phyloP scores from a whole-genome alignment of 2,888 invertebrate genomes.

The Ichneumon xanthorius region DNA sequence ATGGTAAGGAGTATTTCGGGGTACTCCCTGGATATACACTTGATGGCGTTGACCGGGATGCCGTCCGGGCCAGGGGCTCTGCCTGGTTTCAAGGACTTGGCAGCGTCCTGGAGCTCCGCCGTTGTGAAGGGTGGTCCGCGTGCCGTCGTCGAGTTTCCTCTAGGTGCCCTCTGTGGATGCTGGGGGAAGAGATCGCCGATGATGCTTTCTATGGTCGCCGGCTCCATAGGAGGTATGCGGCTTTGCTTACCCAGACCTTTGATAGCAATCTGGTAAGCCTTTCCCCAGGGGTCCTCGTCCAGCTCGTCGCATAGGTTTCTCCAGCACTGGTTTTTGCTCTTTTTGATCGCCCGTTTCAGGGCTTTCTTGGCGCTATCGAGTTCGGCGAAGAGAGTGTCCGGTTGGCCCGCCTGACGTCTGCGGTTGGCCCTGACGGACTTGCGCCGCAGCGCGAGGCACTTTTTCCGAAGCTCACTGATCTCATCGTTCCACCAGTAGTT shows the following conservation, averaged over 20 bases:
- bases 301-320: constrained; percentile 36
- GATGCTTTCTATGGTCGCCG: constrained; percentile 24
- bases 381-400: constrained; percentile 11
- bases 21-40: constrained; percentile 26
- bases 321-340: constrained; percentile 26
- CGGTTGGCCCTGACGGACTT: constrained; percentile 6
- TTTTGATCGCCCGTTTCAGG: constrained; percentile 26
- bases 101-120: constrained; percentile 43
- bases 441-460: constrained; percentile 5
- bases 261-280: constrained; percentile 43
- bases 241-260: constrained; percentile 17
- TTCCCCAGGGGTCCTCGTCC: constrained; percentile 23
- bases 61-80: constrained; percentile 63
- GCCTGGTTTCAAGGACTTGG: constrained; percentile 46
- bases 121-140: constrained; percentile 30
- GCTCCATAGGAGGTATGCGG: constrained; percentile 35
- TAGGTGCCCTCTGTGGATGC: constrained; percentile 18
- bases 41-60: constrained; percentile 47
- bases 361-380: constrained; percentile 37
- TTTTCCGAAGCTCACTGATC: constrained; percentile 33
- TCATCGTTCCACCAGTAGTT: constrained; percentile 29
- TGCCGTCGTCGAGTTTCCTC: background rate
- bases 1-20: constrained; percentile 49
- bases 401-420: constrained; percentile 14
- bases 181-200: constrained; percentile 36